Percentiles rank a stretch among this genome's conserved stretches.
phyloP scores from a whole-genome alignment of 2,888 invertebrate species.

The Drosophila hamatofila region DNA sequence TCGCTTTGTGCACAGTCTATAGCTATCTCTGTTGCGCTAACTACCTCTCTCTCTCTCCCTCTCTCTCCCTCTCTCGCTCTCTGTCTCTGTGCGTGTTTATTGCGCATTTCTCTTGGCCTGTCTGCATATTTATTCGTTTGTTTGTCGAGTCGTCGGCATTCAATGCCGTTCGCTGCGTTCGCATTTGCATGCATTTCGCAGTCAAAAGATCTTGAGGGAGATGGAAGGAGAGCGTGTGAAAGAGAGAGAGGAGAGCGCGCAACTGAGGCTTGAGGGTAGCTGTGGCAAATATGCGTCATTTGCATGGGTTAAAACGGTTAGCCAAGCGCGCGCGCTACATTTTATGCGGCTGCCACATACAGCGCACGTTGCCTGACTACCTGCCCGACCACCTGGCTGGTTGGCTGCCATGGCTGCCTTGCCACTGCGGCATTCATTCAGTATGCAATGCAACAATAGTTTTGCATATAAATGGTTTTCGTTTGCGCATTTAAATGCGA shows the following conservation, averaged over 20 bases:
- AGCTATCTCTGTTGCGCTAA: slow-evolving; percentile 4
- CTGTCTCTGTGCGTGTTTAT: slow-evolving; percentile 66
- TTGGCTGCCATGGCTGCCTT: slow-evolving; percentile 12
- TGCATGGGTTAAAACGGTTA: slow-evolving; percentile 82
- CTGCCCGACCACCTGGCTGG: slow-evolving; percentile 10
- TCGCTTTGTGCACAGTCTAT: slow-evolving; percentile 51
- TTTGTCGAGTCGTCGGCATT: slow-evolving; percentile 69
- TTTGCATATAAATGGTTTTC: slow-evolving; percentile 84
- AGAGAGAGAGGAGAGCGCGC: background rate
- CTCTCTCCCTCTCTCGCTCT: background rate
- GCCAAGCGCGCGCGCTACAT: slow-evolving; percentile 49
- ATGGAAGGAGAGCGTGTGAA: background rate
- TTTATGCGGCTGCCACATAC: slow-evolving; percentile 49
- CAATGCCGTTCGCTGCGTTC: slow-evolving; percentile 64
- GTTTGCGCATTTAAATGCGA: slow-evolving; percentile 82
- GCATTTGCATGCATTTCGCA: slow-evolving; percentile 79
- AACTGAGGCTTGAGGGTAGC: slow-evolving; percentile 10
- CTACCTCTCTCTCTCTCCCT: slow-evolving; percentile 3
- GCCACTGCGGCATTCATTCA: slow-evolving; percentile 73
- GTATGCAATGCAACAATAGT: slow-evolving; percentile 83
- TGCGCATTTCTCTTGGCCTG: slow-evolving; percentile 71
- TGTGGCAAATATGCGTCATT: slow-evolving; percentile 76
- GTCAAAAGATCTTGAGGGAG: slow-evolving; percentile 66
- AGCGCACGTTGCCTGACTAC: slow-evolving; percentile 21
- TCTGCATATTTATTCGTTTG: slow-evolving; percentile 77